Percentiles rank a stretch among this genome's conserved stretches.
These are phyloP conservation scores for Myotis planiceps DNA, from an alignment of 2,797 vertebrate genomes.

Conservation along the genomic window DNA sequence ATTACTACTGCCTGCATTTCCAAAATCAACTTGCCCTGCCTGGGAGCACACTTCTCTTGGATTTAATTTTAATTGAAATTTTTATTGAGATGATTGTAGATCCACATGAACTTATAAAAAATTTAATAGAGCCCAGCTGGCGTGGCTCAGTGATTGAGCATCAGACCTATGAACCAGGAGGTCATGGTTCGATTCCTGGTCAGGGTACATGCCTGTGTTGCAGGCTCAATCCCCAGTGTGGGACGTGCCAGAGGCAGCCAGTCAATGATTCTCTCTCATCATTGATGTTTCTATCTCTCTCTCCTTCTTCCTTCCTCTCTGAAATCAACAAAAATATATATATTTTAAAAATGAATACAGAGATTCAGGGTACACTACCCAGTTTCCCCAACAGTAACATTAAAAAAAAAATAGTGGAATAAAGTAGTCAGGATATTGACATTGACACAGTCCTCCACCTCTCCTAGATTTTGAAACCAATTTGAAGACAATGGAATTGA, in stretches of 20 bases:
- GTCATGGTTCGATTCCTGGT: too few species aligned
- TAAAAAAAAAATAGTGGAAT: not conserved
- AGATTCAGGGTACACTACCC: not conserved
- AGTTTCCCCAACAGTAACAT: not conserved
- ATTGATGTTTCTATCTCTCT: too few species aligned
- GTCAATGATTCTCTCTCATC: too few species aligned
- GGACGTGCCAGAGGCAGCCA: too few species aligned
- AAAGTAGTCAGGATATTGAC: not conserved
- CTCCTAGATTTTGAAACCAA: not conserved
- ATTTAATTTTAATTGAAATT: constrained; percentile 14
- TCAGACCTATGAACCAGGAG: too few species aligned
- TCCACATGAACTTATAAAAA: not conserved
- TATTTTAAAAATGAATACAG: not conserved
- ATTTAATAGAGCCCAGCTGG: too few species aligned
- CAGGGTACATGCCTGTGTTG: too few species aligned
- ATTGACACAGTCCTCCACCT: not conserved
- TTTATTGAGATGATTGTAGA: not conserved
- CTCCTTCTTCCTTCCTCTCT: too few species aligned
- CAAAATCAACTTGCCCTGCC: not conserved
- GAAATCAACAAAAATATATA: not conserved
- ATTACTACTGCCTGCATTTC: not conserved
- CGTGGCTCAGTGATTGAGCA: too few species aligned
- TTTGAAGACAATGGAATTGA: not conserved
- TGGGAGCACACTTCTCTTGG: not conserved
- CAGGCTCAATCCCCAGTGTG: too few species aligned